Evolutionary conservation across 2,888 invertebrate genomes (phyloP).

Genomic region (Pandemis heparana): DNA sequence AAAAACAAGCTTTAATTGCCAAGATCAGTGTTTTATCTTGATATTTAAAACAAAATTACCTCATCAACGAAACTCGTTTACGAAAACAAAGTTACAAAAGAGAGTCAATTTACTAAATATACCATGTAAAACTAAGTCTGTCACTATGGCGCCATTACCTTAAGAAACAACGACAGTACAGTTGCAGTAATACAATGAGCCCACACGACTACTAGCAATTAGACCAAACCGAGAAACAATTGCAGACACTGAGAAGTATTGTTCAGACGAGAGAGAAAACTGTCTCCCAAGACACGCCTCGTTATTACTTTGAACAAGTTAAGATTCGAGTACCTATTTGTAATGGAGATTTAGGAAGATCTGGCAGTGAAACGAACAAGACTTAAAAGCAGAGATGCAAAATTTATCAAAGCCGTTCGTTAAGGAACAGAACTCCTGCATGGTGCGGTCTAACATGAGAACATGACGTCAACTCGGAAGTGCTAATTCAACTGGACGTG

Average conservation of each 20-base stretch:
- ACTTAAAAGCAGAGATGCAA: not conserved
- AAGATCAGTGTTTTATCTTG: slow-evolving; percentile 19
- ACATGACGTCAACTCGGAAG: slow-evolving; percentile 12
- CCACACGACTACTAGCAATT: slow-evolving; percentile 56
- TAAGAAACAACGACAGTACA: slow-evolving; percentile 51
- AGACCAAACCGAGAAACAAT: slow-evolving; percentile 47
- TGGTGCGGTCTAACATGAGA: not conserved
- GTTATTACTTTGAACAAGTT: slow-evolving; percentile 29
- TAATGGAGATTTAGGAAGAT: not conserved
- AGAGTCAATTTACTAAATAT: slow-evolving; percentile 46
- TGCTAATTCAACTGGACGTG: slow-evolving; percentile 9
- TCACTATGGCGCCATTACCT: slow-evolving; percentile 50
- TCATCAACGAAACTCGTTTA: slow-evolving; percentile 11
- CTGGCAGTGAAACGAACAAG: not conserved
- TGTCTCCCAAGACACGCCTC: slow-evolving; percentile 26
- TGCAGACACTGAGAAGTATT: slow-evolving; percentile 30
- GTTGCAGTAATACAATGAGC: slow-evolving; percentile 53
- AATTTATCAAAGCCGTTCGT: not conserved
- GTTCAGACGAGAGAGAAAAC: slow-evolving; percentile 28
- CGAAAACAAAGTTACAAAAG: slow-evolving; percentile 21
- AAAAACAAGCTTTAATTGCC: slow-evolving; percentile 11
- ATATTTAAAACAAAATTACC: slow-evolving; percentile 28
- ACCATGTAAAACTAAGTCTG: slow-evolving; percentile 58
- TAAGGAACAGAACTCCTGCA: not conserved
- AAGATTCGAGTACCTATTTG: slow-evolving; percentile 5